phyloP scores from a whole-genome alignment of 2,888 invertebrate species.

The Drosophila kanekoi region DNA sequence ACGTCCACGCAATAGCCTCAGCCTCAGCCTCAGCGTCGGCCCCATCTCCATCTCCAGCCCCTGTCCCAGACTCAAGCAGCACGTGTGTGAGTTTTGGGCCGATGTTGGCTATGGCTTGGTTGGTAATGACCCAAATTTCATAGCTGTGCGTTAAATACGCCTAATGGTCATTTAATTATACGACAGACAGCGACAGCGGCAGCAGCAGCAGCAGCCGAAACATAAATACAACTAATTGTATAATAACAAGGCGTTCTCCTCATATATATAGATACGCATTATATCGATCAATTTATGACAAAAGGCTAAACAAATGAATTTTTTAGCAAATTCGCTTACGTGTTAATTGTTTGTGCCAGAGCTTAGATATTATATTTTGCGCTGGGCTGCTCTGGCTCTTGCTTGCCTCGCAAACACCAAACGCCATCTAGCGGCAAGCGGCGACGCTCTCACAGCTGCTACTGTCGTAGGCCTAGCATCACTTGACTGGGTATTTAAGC shows the following conservation, averaged over 20 bases:
- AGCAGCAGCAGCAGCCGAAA: conserved; percentile 43
- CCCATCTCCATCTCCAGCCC: conserved; percentile 19
- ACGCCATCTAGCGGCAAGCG: conserved; percentile 35
- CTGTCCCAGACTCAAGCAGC: conserved; percentile 40
- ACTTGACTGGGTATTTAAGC: background rate
- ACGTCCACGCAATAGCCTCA: conserved; percentile 50
- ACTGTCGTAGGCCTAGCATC: conserved; percentile 14
- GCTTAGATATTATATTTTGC: conserved; percentile 13
- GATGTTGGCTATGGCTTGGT: conserved; percentile 41
- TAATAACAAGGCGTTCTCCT: conserved; percentile 67
- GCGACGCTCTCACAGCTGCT: conserved; percentile 22
- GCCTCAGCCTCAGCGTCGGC: conserved; percentile 23
- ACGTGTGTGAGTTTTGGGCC: conserved; percentile 72
- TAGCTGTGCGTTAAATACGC: conserved; percentile 69
- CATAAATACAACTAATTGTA: conserved; percentile 78
- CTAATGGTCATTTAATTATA: conserved; percentile 79
- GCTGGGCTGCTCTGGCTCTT: background rate
- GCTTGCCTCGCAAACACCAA: conserved; percentile 6
- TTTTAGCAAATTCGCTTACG: conserved; percentile 37
- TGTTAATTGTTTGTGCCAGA: conserved; percentile 32
- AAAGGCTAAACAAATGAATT: conserved; percentile 38
- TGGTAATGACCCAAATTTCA: conserved; percentile 82
- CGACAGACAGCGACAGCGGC: conserved; percentile 62
- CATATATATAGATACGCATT: conserved; percentile 17
- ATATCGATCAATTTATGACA: conserved; percentile 44